These are phyloP conservation scores for Osmoderma eremita DNA, from an alignment of 2,888 invertebrate genomes.

Conservation along the genomic window DNA sequence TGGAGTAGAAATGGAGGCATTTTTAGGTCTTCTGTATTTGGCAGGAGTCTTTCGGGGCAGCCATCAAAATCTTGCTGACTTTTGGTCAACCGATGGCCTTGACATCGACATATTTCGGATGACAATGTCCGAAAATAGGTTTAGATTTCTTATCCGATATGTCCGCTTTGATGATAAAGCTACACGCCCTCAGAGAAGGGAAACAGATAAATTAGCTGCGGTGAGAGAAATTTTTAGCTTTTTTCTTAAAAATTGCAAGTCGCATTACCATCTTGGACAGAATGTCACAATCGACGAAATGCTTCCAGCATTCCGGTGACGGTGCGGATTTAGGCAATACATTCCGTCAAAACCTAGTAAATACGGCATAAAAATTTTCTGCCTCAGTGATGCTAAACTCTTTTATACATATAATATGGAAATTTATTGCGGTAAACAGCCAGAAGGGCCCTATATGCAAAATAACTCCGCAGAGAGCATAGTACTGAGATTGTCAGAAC, in stretches of 20 bases:
- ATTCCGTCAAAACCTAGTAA: constrained; percentile 55
- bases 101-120: constrained; percentile 49
- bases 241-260: constrained; percentile 54
- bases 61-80: constrained; percentile 45
- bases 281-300: constrained; percentile 54
- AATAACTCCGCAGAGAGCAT: constrained; percentile 41
- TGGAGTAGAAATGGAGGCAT: constrained; percentile 48
- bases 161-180: constrained; percentile 50
- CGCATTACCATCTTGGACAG: constrained; percentile 47
- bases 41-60: constrained; percentile 47
- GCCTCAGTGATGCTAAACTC: constrained; percentile 50
- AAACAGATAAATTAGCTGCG: constrained; percentile 49
- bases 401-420: constrained; percentile 52
- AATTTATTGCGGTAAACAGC: constrained; percentile 51
- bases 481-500: constrained; percentile 44
- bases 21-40: constrained; percentile 51
- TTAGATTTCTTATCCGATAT: constrained; percentile 47
- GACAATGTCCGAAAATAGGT: constrained; percentile 47
- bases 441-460: constrained; percentile 48
- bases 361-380: constrained; percentile 54
- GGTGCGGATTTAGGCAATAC: constrained; percentile 53
- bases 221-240: constrained; percentile 52
- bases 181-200: constrained; percentile 42
- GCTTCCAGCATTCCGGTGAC: constrained; percentile 51
- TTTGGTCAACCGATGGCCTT: constrained; percentile 48